Conservation (phyloP, 2,888 invertebrate genomes). For the Dastarcus helophoroides region DNA sequence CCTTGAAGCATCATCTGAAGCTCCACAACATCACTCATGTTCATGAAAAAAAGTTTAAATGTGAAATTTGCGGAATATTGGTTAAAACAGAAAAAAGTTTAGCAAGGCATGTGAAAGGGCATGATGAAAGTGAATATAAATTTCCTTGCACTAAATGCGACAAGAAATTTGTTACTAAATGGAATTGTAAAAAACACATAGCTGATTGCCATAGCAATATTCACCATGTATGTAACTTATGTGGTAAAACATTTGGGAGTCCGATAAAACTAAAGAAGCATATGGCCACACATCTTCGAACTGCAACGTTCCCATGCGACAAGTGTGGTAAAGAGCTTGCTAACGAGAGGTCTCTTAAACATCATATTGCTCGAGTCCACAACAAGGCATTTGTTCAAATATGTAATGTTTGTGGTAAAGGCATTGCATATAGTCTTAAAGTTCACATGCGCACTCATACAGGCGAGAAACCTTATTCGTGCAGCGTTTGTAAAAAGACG, state of each 20-base stretch:
- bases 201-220: conserved; percentile 5
- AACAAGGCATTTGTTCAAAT: conserved; percentile 13
- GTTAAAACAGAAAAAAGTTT: conserved; percentile 24
- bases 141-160: background rate
- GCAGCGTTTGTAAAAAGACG: conserved; percentile 26
- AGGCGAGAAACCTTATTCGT: conserved; percentile 37
- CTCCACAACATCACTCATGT: conserved; percentile 24
- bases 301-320: conserved; percentile 18
- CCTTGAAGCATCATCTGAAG: too few species aligned
- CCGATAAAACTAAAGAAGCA: conserved; percentile 17
- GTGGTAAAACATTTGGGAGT: conserved; percentile 20
- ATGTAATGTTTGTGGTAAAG: conserved; percentile 23
- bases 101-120: conserved; percentile 22
- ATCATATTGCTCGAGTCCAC: conserved; percentile 13
- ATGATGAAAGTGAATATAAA: conserved; percentile 14
- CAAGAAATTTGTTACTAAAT: background rate
- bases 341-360: conserved; percentile 15
- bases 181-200: conserved; percentile 1
- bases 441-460: conserved; percentile 22
- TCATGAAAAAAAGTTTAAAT: conserved; percentile 20
- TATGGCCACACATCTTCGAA: conserved; percentile 21
- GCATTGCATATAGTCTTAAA: conserved; percentile 16
- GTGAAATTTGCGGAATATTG: conserved; percentile 23
- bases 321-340: conserved; percentile 22
- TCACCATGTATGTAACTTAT: conserved; percentile 12